Percentiles rank a stretch among this genome's conserved stretches.
These are phyloP conservation scores for Fragum whitleyi DNA, from an alignment of 2,888 invertebrate species.

Conservation along the genomic window DNA sequence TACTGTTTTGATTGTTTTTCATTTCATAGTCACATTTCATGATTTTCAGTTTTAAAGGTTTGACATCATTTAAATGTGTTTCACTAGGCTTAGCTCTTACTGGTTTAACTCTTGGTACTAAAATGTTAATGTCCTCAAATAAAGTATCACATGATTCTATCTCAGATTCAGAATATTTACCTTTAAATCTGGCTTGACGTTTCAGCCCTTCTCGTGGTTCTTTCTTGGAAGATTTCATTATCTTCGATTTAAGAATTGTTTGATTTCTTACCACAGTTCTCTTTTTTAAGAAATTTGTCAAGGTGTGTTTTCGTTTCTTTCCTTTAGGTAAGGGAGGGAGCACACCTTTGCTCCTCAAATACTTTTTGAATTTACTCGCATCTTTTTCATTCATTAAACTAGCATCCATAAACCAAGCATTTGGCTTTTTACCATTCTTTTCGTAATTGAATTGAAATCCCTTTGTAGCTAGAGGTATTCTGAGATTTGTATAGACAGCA, in stretches of 20 bases:
- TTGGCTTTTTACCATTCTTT: conserved; percentile 76
- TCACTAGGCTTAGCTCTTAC: neutral
- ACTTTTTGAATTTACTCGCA: conserved; percentile 66
- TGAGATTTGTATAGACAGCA: conserved; percentile 68
- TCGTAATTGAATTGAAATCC: conserved; percentile 76
- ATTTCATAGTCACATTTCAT: neutral
- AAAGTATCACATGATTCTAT: conserved; percentile 4
- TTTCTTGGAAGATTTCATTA: conserved; percentile 2
- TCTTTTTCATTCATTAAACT: conserved; percentile 68
- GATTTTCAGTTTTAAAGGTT: neutral
- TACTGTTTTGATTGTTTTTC: neutral
- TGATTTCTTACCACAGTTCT: conserved; percentile 12
- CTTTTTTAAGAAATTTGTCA: conserved; percentile 21
- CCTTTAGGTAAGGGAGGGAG: conserved; percentile 19
- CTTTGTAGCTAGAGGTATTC: conserved; percentile 74
- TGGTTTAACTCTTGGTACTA: neutral
- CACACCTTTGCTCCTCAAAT: conserved; percentile 52
- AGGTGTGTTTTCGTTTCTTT: conserved; percentile 23
- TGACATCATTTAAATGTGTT: neutral
- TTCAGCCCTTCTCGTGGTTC: neutral
- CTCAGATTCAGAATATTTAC: conserved; percentile 46
- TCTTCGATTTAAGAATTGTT: conserved; percentile 6
- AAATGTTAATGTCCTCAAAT: conserved; percentile 19
- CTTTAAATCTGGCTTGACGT: conserved; percentile 30
- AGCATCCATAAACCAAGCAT: conserved; percentile 76